Evolutionary conservation across 2,797 vertebrate species (phyloP), one percentile per base, ranked within the genome.

Genomic region (Acomys russatus): DNA sequence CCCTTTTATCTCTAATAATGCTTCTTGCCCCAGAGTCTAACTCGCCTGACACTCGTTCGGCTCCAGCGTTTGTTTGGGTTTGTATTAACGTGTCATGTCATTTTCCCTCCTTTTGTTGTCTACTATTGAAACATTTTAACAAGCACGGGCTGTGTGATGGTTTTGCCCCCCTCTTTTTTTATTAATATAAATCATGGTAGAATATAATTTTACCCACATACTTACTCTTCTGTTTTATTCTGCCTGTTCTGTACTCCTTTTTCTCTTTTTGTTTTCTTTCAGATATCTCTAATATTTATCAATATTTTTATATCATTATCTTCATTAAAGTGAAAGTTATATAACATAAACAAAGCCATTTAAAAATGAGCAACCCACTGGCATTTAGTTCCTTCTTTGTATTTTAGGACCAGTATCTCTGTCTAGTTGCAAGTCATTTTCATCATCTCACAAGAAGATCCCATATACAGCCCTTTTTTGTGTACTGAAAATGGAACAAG

Each of bases 161-260:
- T 70, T 89, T 86, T 49, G 77, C 4, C 79, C 44, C 94, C 94
- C 94, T 51, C 35, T 38, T 71, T 77, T n/a, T 78, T 96, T 96
- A 77, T 88, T 92, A 70, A 61, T 90, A 25, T 71, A 90, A 83
- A 83, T 74, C 85, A 78, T 82, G n/a, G 83, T 88, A 77, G 33
- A 33, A 15, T 86, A 74, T 91, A 90, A 89, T 80, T 89, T 66
- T 89, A 70, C 18, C 4, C 28, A 89, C 68, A 51, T 94, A 63
- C 9, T 94, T 91, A 68, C 6, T 59, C 9, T 89, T 94, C 94
- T 90, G 38, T 94, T 96, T 96, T 74, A 8, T 79, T 17, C 64
- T 1, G 86, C 49, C 18, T 92, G 22, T 74, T 83, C 78, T 92
- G 9, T 85, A 38, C 88, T 92, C 2, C 25, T 63, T 92, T 91